Evolutionary conservation across 2,113 vertebrate genomes (phyloP).

Genomic region (Callithrix jacchus): DNA sequence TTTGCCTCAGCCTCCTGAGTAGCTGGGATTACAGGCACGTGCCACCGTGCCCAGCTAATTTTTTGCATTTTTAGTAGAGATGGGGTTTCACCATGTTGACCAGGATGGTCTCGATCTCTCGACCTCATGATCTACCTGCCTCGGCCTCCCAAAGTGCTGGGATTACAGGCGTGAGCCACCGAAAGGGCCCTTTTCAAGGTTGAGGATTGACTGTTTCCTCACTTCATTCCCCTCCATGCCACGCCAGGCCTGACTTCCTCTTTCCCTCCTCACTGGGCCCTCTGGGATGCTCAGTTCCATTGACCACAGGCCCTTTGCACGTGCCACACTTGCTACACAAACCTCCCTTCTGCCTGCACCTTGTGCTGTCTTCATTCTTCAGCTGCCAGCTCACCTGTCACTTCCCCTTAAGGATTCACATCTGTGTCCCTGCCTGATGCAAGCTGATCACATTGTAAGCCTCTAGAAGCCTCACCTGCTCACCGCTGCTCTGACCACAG

Average conservation of each 20-base stretch:
- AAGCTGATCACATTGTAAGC: neutral
- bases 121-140: no score
- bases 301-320: neutral
- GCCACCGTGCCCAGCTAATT: no score
- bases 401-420: neutral
- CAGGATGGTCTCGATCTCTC: no score
- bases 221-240: accelerated
- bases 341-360: no score
- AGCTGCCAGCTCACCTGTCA: neutral
- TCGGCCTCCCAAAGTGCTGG: no score
- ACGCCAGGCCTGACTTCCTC: accelerated
- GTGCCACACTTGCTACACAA: accelerated
- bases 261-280: neutral
- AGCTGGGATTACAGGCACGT: no score
- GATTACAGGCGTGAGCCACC: no score
- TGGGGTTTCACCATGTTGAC: no score
- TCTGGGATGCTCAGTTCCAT: accelerated
- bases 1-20: no score
- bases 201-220: accelerated
- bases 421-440: neutral
- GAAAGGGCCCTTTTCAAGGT: neutral
- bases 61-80: no score
- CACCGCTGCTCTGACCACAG: neutral
- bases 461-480: neutral
- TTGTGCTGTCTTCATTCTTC: no score